Conservation (phyloP, 2,113 vertebrate genomes). For the Sardina pilchardus region DNA sequence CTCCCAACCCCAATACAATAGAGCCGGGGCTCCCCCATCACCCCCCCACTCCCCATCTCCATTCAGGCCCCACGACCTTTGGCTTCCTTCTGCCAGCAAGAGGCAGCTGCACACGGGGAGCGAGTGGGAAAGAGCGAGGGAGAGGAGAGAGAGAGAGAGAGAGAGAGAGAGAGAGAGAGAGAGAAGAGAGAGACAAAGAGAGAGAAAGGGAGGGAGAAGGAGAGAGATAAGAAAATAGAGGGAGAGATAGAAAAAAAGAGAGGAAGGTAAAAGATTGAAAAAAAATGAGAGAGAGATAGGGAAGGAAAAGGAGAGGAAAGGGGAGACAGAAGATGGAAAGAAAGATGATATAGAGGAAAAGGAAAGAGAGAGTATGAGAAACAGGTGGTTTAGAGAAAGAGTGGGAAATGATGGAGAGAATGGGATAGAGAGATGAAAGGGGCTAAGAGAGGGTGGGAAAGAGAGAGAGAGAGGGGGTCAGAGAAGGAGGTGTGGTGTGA, state of each 20-base stretch:
- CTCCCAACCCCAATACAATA: constrained; percentile 17
- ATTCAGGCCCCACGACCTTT: constrained; percentile 38
- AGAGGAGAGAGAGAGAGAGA: constrained; percentile 34
- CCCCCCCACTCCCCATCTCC: constrained; percentile 27
- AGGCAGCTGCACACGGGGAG: constrained; percentile 32
- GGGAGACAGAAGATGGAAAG: background rate
- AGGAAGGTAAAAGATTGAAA: background rate
- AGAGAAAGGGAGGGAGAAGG: constrained; percentile 28
- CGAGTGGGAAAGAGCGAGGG: background rate
- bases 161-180: constrained; percentile 2
- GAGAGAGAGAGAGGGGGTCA: background rate
- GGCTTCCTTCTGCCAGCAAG: constrained; percentile 15
- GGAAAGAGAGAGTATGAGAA: background rate
- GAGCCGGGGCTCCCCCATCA: constrained; percentile 29
- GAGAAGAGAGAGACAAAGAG: background rate
- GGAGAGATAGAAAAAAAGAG: background rate
- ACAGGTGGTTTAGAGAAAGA: background rate
- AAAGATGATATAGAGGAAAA: background rate
- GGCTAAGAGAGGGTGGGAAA: background rate
- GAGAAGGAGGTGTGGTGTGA: background rate
- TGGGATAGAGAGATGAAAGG: background rate
- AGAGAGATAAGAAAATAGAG: background rate
- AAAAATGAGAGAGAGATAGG: too few species aligned
- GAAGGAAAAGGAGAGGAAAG: constrained; percentile 32
- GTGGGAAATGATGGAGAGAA: background rate